A percentile compares a stretch with the other conserved stretches of the same genome.
phyloP scores from a whole-genome alignment of 2,888 invertebrate genomes.

The Diarsia mendica region DNA sequence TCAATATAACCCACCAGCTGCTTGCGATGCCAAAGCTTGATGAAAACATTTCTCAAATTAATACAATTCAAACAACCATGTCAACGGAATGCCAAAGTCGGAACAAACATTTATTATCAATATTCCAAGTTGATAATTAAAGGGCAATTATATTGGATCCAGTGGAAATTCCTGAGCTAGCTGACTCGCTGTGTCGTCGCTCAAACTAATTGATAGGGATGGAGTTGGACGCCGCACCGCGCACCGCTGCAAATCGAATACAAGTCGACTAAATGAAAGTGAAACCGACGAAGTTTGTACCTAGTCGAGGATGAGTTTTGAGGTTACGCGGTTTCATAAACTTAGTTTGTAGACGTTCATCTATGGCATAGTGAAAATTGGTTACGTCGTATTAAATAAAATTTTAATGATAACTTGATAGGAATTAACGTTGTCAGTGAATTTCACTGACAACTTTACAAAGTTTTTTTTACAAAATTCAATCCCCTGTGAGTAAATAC shows the following conservation, averaged over 20 bases:
- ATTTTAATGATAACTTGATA: background rate
- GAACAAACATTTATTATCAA: conserved; percentile 49
- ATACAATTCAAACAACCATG: conserved; percentile 33
- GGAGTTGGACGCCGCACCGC: conserved; percentile 11
- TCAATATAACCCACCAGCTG: background rate
- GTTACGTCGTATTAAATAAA: background rate
- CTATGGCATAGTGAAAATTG: background rate
- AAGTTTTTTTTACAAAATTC: background rate
- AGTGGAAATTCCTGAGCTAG: conserved; percentile 65
- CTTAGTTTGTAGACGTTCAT: background rate
- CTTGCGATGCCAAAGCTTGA: background rate
- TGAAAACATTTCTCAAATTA: conserved; percentile 32
- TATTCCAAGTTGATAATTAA: conserved; percentile 55
- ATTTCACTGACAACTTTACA: too few species aligned
- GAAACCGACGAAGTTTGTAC: conserved; percentile 13
- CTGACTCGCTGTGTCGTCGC: conserved; percentile 47
- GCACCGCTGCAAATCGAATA: conserved; percentile 39
- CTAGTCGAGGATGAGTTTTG: background rate
- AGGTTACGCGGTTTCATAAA: background rate
- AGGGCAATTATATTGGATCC: conserved; percentile 67
- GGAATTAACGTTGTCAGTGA: background rate
- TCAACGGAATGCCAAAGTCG: conserved; percentile 21
- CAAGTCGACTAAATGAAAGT: conserved; percentile 35
- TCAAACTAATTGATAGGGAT: conserved; percentile 46
- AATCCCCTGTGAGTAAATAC: background rate